phyloP scores from a whole-genome alignment of 2,888 invertebrate genomes.

The Pristionchus arcanus region DNA sequence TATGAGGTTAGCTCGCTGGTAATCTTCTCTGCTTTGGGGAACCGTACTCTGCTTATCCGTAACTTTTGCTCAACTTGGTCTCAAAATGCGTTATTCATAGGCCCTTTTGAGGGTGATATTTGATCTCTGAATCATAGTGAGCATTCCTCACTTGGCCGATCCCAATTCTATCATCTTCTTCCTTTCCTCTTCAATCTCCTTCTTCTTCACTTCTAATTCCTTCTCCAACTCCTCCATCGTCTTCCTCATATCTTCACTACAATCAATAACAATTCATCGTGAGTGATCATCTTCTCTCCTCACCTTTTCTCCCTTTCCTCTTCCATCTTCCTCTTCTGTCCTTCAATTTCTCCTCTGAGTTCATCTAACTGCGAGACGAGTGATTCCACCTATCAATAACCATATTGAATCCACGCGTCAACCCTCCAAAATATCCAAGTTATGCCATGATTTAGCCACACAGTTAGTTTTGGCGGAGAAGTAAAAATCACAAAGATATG shows the following conservation, averaged over 20 bases:
- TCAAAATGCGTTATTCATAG: no score
- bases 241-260: neutral
- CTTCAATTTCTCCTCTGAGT: neutral
- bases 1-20: no score
- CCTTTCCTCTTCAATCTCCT: neutral
- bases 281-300: neutral
- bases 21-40: no score
- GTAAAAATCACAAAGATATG: no score
- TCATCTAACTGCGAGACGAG: neutral
- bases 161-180: neutral
- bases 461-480: no score
- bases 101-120: no score
- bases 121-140: no score
- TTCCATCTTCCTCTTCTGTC: neutral
- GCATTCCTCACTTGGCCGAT: neutral
- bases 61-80: no score
- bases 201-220: neutral
- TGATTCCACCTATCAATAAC: neutral
- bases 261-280: neutral
- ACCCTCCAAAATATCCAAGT: no score
- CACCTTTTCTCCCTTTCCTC: constrained; percentile 17
- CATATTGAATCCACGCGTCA: no score
- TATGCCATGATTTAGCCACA: no score
- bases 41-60: no score
- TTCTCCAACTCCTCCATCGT: neutral